These are phyloP conservation scores for Andrena fulva DNA, from an alignment of 2,888 invertebrate genomes.

Conservation along the genomic window DNA sequence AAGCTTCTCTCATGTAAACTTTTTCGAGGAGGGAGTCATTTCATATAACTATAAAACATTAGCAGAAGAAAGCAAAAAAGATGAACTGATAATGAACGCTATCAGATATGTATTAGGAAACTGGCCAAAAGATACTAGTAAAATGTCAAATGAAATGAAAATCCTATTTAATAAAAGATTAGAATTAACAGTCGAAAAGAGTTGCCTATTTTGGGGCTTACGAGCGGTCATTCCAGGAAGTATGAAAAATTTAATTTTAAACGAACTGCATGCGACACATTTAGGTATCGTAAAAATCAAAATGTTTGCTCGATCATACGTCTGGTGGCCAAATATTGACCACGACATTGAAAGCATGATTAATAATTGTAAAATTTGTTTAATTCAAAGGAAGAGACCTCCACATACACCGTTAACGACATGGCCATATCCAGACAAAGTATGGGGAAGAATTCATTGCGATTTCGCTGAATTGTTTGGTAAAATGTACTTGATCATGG, in stretches of 20 bases:
- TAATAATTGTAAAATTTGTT: too few relatives aligned
- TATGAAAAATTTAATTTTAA: background rate
- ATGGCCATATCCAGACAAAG: too few relatives aligned
- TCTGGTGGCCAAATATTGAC: slow-evolving; percentile 12
- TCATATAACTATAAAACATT: background rate
- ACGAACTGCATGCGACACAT: slow-evolving; percentile 15
- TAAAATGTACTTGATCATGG: too few relatives aligned
- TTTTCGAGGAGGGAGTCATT: background rate
- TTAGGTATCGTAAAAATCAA: slow-evolving; percentile 49
- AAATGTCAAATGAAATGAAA: slow-evolving; percentile 28
- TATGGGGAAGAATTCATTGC: too few relatives aligned
- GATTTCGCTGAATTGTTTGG: too few relatives aligned
- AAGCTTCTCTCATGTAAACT: slow-evolving; percentile 6
- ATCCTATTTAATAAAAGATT: slow-evolving; percentile 28
- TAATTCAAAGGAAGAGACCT: too few relatives aligned
- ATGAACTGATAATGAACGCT: slow-evolving; percentile 43
- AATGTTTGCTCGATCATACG: slow-evolving; percentile 31
- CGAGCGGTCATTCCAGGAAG: background rate
- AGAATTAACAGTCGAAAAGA: slow-evolving; percentile 41
- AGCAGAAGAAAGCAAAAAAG: slow-evolving; percentile 36
- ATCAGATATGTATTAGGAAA: slow-evolving; percentile 16
- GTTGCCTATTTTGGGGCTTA: slow-evolving; percentile 34
- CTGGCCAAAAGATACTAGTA: slow-evolving; percentile 23
- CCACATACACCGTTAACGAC: too few relatives aligned
- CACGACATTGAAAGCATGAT: too few relatives aligned